These are phyloP conservation scores for Drosophila willistoni DNA, from an alignment of 1,140 invertebrate species.

Conservation along the genomic window DNA sequence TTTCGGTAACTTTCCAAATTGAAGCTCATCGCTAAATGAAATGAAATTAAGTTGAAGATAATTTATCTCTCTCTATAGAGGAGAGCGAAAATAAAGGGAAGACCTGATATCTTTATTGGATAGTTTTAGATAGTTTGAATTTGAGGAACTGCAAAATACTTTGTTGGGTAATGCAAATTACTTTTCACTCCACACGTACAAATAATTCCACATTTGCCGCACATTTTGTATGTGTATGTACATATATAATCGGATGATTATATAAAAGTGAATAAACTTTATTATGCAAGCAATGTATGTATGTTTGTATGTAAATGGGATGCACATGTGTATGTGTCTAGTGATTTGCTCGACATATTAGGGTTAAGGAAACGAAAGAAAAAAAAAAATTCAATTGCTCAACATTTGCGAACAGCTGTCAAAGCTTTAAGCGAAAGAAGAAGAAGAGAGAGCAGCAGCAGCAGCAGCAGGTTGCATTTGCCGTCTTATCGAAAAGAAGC, in stretches of 20 bases:
- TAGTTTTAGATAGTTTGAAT: no score
- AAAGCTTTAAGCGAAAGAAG: constrained; percentile 46
- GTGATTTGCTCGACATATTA: constrained; percentile 26
- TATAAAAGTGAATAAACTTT: not conserved
- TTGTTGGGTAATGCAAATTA: no score
- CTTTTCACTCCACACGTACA: no score
- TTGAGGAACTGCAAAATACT: no score
- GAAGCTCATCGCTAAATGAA: not conserved
- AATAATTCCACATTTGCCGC: no score
- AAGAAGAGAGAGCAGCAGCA: no score
- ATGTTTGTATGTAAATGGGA: not conserved
- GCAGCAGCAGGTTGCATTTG: constrained; percentile 40
- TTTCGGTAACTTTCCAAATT: not conserved
- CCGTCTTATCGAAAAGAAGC: not conserved
- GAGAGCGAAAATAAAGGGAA: no score
- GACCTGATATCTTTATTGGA: no score
- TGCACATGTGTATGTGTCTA: not conserved
- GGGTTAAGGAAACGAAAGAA: constrained; percentile 24
- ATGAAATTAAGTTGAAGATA: no score
- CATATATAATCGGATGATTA: not conserved
- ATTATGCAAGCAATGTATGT: not conserved
- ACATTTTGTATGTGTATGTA: no score
- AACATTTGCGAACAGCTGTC: constrained; percentile 38
- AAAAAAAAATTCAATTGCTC: constrained; percentile 51
- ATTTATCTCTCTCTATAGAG: no score